Conservation (phyloP, 2,113 vertebrate species). For the Cryptotis parvus region DNA sequence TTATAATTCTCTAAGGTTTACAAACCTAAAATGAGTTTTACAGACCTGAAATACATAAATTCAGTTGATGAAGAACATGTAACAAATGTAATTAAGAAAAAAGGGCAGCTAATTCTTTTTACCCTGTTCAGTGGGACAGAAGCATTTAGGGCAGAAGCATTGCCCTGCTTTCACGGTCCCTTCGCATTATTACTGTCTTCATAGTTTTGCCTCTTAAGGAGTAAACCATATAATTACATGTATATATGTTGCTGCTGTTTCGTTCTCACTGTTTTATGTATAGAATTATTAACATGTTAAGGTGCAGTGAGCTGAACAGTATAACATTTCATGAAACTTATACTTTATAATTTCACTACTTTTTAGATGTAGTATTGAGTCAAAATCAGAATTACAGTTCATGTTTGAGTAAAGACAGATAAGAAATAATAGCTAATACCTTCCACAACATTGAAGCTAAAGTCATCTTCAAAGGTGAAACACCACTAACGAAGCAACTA, state of each 20-base stretch:
- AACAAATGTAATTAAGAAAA: conserved; percentile 33
- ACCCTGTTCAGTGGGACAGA: not conserved
- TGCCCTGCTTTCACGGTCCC: not conserved
- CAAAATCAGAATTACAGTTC: conserved; percentile 7
- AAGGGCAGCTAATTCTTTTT: not conserved
- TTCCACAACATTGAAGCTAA: no score
- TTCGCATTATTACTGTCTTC: not conserved
- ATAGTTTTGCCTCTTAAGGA: not conserved
- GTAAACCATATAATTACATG: not conserved
- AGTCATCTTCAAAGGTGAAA: no score
- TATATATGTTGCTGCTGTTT: not conserved
- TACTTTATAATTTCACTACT: not conserved
- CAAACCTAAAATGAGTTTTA: not conserved
- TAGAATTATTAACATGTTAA: not conserved
- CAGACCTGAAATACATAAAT: not conserved
- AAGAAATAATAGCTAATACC: no score
- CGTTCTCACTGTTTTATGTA: not conserved
- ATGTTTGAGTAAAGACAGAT: not conserved
- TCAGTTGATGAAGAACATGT: not conserved
- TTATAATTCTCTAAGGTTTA: conserved; percentile 22
- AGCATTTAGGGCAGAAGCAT: not conserved
- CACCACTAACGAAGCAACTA: no score
- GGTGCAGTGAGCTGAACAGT: not conserved
- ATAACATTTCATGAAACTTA: conserved; percentile 25
- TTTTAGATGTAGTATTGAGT: not conserved